These are phyloP conservation scores for Proteles cristata DNA, from an alignment of 2,113 vertebrate genomes.

Conservation along the genomic window DNA sequence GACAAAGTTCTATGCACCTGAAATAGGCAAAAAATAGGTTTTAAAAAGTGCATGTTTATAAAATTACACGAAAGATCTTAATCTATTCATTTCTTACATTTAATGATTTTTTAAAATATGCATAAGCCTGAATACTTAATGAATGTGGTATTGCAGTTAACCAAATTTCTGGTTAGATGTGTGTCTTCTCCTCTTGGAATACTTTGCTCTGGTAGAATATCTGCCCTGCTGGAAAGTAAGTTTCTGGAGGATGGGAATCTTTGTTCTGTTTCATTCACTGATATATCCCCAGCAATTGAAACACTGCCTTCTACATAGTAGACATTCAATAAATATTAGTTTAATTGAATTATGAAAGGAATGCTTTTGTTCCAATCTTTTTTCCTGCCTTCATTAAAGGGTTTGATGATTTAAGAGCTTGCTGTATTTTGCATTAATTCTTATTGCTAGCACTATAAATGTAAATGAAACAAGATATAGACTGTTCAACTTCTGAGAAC, in stretches of 20 bases:
- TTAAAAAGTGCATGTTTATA: background rate
- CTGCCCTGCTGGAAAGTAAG: background rate
- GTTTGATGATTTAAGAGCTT: conserved; percentile 31
- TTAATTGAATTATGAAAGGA: background rate
- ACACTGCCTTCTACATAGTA: background rate
- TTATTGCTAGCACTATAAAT: background rate
- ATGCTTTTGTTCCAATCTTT: background rate
- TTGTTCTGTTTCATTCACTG: background rate
- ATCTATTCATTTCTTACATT: conserved; percentile 48
- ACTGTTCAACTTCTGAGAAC: conserved; percentile 4
- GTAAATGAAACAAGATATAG: background rate
- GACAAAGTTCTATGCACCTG: background rate
- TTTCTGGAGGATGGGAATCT: background rate
- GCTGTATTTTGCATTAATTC: background rate
- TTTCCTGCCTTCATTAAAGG: background rate
- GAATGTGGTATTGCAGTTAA: background rate
- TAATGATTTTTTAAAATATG: conserved; percentile 33
- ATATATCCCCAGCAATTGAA: background rate
- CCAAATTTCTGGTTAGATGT: background rate
- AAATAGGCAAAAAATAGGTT: background rate
- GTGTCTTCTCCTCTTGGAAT: background rate
- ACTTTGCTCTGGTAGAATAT: background rate
- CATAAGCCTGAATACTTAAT: background rate
- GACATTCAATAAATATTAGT: background rate
- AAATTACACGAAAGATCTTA: conserved; percentile 16